Evolutionary conservation across 2,113 vertebrate species (phyloP).

Genomic region (Xyliphius kryptos): DNA sequence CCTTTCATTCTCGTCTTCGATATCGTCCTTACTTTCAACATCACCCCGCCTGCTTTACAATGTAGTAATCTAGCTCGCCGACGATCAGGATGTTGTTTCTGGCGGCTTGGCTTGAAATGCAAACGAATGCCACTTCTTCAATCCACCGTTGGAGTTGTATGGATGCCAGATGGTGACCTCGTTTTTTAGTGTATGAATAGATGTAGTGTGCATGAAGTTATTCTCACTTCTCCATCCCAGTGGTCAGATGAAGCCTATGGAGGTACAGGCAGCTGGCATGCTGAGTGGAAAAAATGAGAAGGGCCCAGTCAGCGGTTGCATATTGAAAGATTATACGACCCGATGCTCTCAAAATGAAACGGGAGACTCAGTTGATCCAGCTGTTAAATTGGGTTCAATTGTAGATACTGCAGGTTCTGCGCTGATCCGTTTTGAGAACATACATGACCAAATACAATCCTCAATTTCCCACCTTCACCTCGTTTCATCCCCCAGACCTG

Average conservation of each 20-base stretch:
- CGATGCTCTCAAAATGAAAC: background rate
- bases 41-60: conserved; percentile 65
- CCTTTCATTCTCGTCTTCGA: conserved; percentile 20
- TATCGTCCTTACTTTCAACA: conserved; percentile 23
- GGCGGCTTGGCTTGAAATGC: conserved; percentile 77
- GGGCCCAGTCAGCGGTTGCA: conserved; percentile 1
- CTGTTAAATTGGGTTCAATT: background rate
- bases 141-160: conserved; percentile 75
- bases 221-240: conserved; percentile 3
- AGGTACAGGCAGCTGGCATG: background rate
- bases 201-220: conserved; percentile 47
- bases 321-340: background rate
- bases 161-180: conserved; percentile 71
- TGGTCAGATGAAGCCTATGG: background rate
- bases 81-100: conserved; percentile 84
- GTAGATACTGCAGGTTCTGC: background rate
- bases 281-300: conserved; percentile 15
- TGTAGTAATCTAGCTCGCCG: conserved; percentile 78
- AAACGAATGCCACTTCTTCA: conserved; percentile 71
- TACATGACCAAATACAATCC: too few relatives aligned
- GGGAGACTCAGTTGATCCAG: conserved; percentile 2
- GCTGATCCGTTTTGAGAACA: too few relatives aligned
- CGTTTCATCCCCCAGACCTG: background rate
- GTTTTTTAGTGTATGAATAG: conserved; percentile 59
- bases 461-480: background rate